Conservation (phyloP, 2,888 invertebrate species). For the Melitaea athalia region DNA sequence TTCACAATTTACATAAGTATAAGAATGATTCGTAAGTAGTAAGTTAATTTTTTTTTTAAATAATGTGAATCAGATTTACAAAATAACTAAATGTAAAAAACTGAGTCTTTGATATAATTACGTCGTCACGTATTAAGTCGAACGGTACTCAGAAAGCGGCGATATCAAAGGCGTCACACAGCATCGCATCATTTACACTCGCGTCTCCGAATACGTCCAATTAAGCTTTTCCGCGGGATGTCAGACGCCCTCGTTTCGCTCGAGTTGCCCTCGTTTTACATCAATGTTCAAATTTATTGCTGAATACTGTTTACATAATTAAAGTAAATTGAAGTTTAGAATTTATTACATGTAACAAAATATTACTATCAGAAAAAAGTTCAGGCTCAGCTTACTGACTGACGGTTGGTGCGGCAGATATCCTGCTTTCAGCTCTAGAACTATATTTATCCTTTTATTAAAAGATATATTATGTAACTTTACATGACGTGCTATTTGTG, state of each 20-base stretch:
- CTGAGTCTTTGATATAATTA: background rate
- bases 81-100: background rate
- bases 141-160: conserved; percentile 13
- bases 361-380: background rate
- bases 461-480: background rate
- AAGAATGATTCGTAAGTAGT: too few species aligned
- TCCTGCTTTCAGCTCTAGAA: background rate
- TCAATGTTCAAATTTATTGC: background rate
- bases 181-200: conserved; percentile 15
- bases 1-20: background rate
- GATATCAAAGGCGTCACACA: conserved; percentile 21
- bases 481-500: too few species aligned
- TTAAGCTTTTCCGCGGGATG: conserved; percentile 19
- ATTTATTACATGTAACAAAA: background rate
- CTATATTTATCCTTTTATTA: background rate
- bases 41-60: too few species aligned
- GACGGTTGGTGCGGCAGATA: too few species aligned
- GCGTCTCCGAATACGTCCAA: conserved; percentile 29
- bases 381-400: background rate
- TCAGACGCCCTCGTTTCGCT: conserved; percentile 16
- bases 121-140: background rate
- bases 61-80: background rate
- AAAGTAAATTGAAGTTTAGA: background rate
- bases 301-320: conserved; percentile 1
- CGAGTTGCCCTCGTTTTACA: conserved; percentile 14